These are phyloP conservation scores for Andrena fulva DNA, from an alignment of 2,888 invertebrate genomes.

Conservation along the genomic window DNA sequence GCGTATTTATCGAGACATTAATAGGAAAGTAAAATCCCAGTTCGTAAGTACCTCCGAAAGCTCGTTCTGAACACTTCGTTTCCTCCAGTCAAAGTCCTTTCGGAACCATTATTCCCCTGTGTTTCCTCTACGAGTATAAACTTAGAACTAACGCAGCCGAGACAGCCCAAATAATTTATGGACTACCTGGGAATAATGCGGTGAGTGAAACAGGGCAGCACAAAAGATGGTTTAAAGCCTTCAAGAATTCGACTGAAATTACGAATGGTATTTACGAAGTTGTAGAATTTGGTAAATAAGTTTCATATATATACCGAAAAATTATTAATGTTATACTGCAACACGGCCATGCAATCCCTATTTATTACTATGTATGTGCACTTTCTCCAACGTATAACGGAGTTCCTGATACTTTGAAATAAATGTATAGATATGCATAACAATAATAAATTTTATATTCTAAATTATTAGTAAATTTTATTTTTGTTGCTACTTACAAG, in stretches of 20 bases:
- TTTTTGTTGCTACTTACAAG: too few species aligned
- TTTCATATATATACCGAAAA: background rate
- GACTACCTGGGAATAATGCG: background rate
- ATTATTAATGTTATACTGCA: background rate
- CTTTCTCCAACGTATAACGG: too few species aligned
- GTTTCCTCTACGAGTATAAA: slow-evolving; percentile 1
- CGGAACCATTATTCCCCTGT: slow-evolving; percentile 3
- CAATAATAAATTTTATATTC: too few species aligned
- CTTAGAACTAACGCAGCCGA: slow-evolving; percentile 1
- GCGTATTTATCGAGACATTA: background rate
- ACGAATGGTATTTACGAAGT: background rate
- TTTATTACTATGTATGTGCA: too few species aligned
- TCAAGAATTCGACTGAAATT: background rate
- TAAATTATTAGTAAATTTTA: too few species aligned
- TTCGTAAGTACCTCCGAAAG: background rate
- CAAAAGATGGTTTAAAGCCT: background rate
- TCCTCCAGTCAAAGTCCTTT: background rate
- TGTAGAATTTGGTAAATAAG: background rate
- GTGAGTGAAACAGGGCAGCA: background rate
- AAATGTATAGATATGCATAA: too few species aligned
- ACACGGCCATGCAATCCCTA: too few species aligned
- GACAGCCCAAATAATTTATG: background rate
- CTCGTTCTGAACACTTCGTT: background rate
- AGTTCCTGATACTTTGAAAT: too few species aligned
- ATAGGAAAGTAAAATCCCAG: background rate